Percentiles rank a stretch among this genome's conserved stretches.
phyloP scores from a whole-genome alignment of 2,797 vertebrate species.

The Peromyscus aztecus region DNA sequence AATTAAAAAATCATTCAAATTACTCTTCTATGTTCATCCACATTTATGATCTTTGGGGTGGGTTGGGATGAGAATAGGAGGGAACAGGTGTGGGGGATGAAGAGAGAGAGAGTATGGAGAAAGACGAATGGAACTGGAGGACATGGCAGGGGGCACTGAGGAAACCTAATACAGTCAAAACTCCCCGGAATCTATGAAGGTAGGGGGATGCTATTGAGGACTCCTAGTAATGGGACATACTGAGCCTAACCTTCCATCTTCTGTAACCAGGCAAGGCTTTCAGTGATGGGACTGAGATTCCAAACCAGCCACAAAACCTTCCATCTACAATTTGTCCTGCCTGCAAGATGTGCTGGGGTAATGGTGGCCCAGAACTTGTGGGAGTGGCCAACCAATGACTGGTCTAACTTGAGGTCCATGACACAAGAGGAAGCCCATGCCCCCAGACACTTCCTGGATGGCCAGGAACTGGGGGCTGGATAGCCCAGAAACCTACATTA shows the following conservation, averaged over 20 bases:
- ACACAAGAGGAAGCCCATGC: neutral
- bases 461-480: neutral
- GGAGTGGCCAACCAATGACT: neutral
- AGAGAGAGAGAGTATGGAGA: no score
- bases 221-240: neutral
- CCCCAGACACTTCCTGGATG: neutral
- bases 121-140: no score
- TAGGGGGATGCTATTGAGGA: neutral
- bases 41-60: neutral
- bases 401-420: neutral
- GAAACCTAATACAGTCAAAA: no score
- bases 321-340: neutral
- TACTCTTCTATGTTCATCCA: neutral
- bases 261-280: neutral
- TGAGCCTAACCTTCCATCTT: neutral
- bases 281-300: neutral
- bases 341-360: neutral
- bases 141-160: no score
- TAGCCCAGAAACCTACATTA: neutral
- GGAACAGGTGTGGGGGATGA: no score
- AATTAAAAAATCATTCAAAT: neutral
- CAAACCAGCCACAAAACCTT: neutral
- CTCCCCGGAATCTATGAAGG: no score
- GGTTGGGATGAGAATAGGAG: neutral
- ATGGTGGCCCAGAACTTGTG: neutral